Evolutionary conservation across 2,113 vertebrate genomes (phyloP), one percentile per base, ranked within the genome.

Genomic region (Apeltes quadracus): DNA sequence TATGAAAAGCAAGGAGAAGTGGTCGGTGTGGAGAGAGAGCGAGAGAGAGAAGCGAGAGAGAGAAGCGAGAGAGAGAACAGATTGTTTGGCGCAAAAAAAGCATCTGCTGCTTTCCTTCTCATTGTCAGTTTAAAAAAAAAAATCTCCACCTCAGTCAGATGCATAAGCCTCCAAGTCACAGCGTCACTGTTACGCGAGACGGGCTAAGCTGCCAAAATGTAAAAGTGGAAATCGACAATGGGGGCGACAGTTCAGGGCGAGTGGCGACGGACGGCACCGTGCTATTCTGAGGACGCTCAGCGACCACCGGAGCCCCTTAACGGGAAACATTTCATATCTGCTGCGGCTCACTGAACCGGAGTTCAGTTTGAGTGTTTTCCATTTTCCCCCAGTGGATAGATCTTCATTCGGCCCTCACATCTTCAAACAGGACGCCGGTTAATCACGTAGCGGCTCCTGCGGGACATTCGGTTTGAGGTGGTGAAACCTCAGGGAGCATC

Each of bases 401-500:
- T 76, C 59, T 64, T 83, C 70, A 76, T 73, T 57, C 54, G 29
- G 5, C 63, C 75, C 67, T 72, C 48, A 36, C 70, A 81, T 85
- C 54, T 75, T 77, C 61, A 73, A 69, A 29, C 73, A 78, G 64
- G 38, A 61, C 75, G 75, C 12, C 34, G 13, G 36, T 56, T 75
- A 78, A 83, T 67, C 53, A 5, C 55, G 29, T 64, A 57, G 84
- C 78, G 59, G 67, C 66, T 51, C 80, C 81, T 63, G 41, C 78
- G 10, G 77, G 78, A 73, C 79, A 87, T 67, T 81, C 29, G 55
- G 74, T 84, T 82, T 46, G 83, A 88, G 76, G 81, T 80, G 78
- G 57, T 73, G 46, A 75, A 84, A 88, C 82, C 69, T 84, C 70
- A n/a, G 72, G 81, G 67, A 82, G 81, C 85, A 55, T 90, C 85